Conservation (phyloP, 2,888 invertebrate genomes). For the Sialis lutaria region DNA sequence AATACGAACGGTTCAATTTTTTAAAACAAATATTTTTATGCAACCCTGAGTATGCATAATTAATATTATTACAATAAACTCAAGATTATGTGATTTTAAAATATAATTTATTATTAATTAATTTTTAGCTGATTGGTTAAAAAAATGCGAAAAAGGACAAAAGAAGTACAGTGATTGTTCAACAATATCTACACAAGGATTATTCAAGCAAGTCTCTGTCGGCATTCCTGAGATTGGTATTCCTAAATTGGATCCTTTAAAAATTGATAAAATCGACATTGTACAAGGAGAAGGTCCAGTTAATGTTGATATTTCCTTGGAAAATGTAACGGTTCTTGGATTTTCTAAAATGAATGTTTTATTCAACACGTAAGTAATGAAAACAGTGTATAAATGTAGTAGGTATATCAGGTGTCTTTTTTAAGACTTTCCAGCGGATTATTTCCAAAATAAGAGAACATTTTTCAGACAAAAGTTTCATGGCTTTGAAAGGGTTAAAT, state of each 20-base stretch:
- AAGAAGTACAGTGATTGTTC: constrained; percentile 50
- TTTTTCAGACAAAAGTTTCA: no score
- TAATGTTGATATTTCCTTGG: constrained; percentile 48
- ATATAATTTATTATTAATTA: background rate
- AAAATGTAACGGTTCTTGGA: constrained; percentile 43
- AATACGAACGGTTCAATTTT: no score
- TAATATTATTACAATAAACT: no score
- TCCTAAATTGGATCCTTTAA: constrained; percentile 45
- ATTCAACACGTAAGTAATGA: background rate
- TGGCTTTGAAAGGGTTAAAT: no score
- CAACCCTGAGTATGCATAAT: no score
- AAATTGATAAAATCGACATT: constrained; percentile 41
- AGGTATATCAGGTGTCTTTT: no score
- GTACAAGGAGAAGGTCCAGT: constrained; percentile 50
- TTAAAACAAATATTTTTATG: no score
- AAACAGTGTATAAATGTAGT: no score
- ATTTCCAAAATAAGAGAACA: no score
- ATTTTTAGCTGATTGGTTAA: constrained; percentile 47
- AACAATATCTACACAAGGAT: constrained; percentile 42
- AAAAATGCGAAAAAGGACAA: constrained; percentile 44
- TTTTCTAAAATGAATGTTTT: constrained; percentile 19
- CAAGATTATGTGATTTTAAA: no score
- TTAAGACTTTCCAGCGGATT: no score
- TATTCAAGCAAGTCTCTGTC: constrained; percentile 41
- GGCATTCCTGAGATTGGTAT: constrained; percentile 38